Evolutionary conservation across 2,888 invertebrate genomes (phyloP).

Genomic region (Ptychoptera albimana): DNA sequence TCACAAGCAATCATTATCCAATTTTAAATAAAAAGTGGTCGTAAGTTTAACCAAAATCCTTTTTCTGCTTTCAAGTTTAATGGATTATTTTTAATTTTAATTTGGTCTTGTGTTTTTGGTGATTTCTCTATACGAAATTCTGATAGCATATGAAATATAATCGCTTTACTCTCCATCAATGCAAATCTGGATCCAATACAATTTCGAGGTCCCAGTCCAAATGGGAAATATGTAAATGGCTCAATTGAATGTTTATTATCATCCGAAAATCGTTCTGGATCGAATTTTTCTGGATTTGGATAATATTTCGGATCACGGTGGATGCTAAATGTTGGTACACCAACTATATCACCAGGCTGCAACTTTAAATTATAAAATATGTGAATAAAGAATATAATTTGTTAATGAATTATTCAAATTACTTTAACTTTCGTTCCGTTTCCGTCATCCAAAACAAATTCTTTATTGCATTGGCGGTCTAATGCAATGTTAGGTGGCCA

Average conservation of each 20-base stretch:
- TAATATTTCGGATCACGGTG: conserved; percentile 25
- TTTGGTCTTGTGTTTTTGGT: background rate
- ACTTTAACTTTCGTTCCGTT: background rate
- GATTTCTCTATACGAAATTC: background rate
- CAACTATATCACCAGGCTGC: background rate
- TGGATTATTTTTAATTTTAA: background rate
- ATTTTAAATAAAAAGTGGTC: no score
- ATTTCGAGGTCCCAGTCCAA: conserved; percentile 30
- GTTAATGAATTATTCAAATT: no score
- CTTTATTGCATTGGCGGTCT: background rate
- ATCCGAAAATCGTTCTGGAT: conserved; percentile 34
- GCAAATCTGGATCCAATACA: conserved; percentile 6
- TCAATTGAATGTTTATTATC: conserved; percentile 30
- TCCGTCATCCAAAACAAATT: conserved; percentile 22
- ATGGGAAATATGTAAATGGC: conserved; percentile 28
- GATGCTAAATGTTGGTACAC: background rate
- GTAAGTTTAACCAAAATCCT: no score
- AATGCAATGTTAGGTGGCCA: background rate
- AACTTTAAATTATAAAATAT: conserved; percentile 7
- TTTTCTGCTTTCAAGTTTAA: background rate
- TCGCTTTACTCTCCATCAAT: conserved; percentile 2
- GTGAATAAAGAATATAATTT: no score
- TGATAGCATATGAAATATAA: conserved; percentile 1
- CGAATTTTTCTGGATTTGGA: conserved; percentile 32
- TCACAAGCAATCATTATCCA: no score